These are phyloP conservation scores for Myopa testacea DNA, from an alignment of 2,888 invertebrate species.

Conservation along the genomic window DNA sequence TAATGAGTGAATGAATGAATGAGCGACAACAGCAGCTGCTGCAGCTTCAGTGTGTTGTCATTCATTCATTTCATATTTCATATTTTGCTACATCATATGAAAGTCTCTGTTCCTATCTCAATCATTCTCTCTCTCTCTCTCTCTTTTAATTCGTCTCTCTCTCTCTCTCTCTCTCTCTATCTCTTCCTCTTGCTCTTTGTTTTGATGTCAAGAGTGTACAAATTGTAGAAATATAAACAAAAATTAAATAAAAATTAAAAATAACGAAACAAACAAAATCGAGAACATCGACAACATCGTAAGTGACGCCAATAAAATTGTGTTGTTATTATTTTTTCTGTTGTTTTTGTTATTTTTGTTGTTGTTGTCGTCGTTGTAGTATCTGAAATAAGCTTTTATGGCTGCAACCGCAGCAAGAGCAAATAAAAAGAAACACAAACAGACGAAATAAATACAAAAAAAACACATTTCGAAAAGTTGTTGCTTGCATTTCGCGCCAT, in stretches of 20 bases:
- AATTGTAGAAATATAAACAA: background rate
- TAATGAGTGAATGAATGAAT: no score
- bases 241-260: background rate
- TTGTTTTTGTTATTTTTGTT: background rate
- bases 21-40: background rate
- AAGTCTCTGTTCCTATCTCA: no score
- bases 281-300: background rate
- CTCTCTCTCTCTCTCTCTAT: no score
- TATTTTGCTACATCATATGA: no score
- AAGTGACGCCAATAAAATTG: slow-evolving; percentile 10
- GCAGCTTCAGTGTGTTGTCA: background rate
- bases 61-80: no score
- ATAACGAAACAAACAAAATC: background rate
- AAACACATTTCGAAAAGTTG: background rate
- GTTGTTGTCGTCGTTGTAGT: background rate
- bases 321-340: background rate
- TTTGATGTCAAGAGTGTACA: no score
- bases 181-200: no score
- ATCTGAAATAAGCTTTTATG: background rate
- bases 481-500: background rate
- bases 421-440: background rate
- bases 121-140: no score
- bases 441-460: background rate
- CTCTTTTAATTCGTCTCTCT: no score
- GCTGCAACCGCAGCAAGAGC: background rate